These are phyloP conservation scores for Corythaeola cristata DNA, from an alignment of 2,113 vertebrate species.

Conservation along the genomic window DNA sequence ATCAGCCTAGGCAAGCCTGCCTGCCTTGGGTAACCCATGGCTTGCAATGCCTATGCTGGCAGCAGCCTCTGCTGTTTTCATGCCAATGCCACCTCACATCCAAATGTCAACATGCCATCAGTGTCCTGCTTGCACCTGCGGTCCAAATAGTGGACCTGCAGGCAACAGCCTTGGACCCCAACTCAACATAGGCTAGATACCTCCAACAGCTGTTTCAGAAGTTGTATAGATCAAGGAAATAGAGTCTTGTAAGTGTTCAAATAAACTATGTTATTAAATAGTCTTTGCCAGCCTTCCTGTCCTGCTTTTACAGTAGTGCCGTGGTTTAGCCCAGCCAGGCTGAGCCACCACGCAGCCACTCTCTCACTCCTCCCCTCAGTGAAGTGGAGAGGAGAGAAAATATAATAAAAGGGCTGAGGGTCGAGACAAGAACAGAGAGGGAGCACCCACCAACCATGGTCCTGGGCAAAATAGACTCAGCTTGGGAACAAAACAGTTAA, in stretches of 20 bases:
- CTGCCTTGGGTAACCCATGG: neutral
- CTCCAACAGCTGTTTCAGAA: neutral
- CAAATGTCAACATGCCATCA: neutral
- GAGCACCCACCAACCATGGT: too few species aligned
- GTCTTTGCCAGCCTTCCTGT: neutral
- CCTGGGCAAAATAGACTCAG: too few species aligned
- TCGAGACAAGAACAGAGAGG: too few species aligned
- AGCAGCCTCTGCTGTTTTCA: neutral
- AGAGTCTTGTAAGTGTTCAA: neutral
- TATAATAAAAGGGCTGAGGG: too few species aligned
- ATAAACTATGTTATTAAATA: neutral
- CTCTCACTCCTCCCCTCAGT: too few species aligned
- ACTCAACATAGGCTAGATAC: neutral
- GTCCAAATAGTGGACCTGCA: neutral
- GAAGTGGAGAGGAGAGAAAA: too few species aligned
- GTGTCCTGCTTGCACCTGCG: neutral
- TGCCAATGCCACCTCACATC: neutral
- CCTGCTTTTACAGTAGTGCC: neutral
- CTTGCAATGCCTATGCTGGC: neutral
- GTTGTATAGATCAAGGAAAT: neutral
- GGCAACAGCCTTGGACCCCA: neutral
- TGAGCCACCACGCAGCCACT: too few species aligned
- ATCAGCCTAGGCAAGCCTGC: neutral
- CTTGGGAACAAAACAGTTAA: too few species aligned
- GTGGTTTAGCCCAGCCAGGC: too few species aligned